Evolutionary conservation across 2,888 invertebrate species (phyloP).

Genomic region (Hypena proboscidalis): DNA sequence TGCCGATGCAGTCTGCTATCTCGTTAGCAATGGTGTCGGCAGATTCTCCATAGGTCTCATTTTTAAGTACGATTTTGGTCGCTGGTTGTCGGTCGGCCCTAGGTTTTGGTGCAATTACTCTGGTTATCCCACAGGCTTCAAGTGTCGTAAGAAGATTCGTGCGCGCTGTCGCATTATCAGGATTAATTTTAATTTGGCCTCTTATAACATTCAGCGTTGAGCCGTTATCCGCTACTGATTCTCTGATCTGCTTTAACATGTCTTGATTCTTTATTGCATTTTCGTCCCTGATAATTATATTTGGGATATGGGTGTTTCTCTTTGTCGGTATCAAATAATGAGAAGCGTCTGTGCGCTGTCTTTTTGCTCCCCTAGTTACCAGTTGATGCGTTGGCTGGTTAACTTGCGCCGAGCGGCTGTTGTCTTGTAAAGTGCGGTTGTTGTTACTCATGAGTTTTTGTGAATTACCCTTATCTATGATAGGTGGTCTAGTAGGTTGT

Average conservation of each 20-base stretch:
- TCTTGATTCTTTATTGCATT: constrained; percentile 11
- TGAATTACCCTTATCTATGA: not conserved
- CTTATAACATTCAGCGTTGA: constrained; percentile 18
- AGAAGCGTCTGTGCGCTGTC: constrained; percentile 9
- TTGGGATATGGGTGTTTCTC: constrained; percentile 15
- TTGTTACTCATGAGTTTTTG: not conserved
- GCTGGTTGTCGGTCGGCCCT: constrained; percentile 19
- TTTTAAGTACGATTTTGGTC: constrained; percentile 19
- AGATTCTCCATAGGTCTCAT: constrained; percentile 13
- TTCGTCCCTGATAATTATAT: constrained; percentile 14
- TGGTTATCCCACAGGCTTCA: constrained; percentile 9
- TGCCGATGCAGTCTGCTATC: constrained; percentile 14
- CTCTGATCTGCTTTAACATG: constrained; percentile 15
- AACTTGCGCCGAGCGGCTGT: too few species aligned
- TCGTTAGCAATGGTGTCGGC: constrained; percentile 9
- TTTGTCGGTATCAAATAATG: constrained; percentile 6
- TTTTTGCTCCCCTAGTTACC: constrained; percentile 2
- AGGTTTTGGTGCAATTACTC: constrained; percentile 20
- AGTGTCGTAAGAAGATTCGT: too few species aligned
- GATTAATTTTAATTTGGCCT: constrained; percentile 12
- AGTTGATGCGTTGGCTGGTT: not conserved
- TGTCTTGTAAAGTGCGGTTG: not conserved
- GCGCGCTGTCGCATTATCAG: constrained; percentile 1
- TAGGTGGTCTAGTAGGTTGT: not conserved
- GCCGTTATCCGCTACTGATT: constrained; percentile 24